These are phyloP conservation scores for Diplazon laetatorius DNA, from an alignment of 2,888 invertebrate genomes.

Conservation along the genomic window DNA sequence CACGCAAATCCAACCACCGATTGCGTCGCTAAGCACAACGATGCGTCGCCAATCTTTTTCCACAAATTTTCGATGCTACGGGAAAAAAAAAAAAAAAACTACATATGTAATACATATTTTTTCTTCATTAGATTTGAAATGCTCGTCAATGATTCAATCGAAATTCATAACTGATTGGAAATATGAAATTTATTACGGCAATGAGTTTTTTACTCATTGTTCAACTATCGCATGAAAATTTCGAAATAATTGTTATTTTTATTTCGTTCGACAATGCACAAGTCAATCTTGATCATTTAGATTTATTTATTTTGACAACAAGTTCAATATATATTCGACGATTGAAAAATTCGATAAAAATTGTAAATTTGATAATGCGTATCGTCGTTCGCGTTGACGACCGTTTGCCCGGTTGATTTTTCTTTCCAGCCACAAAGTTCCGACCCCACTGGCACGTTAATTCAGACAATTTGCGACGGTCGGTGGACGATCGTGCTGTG, in stretches of 20 bases:
- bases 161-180: slow-evolving; percentile 26
- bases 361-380: slow-evolving; percentile 55
- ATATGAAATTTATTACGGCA: too few species aligned
- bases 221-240: too few species aligned
- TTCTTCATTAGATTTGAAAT: too few species aligned
- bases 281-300: too few species aligned
- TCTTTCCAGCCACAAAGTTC: slow-evolving; percentile 54
- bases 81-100: too few species aligned
- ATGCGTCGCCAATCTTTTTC: slow-evolving; percentile 38
- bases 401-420: slow-evolving; percentile 45
- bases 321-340: too few species aligned
- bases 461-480: slow-evolving; percentile 79
- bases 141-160: too few species aligned
- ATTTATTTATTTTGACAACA: too few species aligned
- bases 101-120: too few species aligned
- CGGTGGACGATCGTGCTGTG: slow-evolving; percentile 54
- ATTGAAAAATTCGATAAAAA: neutral
- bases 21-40: slow-evolving; percentile 6
- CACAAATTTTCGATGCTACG: neutral
- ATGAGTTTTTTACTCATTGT: too few species aligned
- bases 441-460: slow-evolving; percentile 77
- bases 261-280: too few species aligned
- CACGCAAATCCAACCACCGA: slow-evolving; percentile 1
- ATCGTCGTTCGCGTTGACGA: slow-evolving; percentile 32
- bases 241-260: too few species aligned